Evolutionary conservation across 2,888 invertebrate genomes (phyloP).

Genomic region (Neoaliturus tenellus): DNA sequence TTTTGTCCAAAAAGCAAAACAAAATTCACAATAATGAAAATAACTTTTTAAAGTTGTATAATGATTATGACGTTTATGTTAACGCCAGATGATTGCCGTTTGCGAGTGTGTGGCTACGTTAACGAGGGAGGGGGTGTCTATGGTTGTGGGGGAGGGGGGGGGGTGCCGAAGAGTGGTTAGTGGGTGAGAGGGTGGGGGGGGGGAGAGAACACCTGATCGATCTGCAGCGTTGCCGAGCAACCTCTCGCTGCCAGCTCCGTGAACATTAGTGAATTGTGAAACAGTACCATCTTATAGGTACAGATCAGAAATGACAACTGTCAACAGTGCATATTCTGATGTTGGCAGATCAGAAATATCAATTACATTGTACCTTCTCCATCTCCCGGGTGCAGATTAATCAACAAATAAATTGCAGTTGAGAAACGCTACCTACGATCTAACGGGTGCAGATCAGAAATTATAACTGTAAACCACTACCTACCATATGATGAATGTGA

Average conservation of each 20-base stretch:
- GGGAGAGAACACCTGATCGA: conserved; percentile 13
- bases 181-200: conserved; percentile 20
- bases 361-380: no score
- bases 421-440: conserved; percentile 14
- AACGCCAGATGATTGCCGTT: conserved; percentile 1
- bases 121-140: conserved; percentile 20
- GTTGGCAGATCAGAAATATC: no score
- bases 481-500: neutral
- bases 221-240: conserved; percentile 13
- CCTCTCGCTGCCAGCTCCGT: conserved; percentile 9
- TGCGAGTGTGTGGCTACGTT: conserved; percentile 31
- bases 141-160: neutral
- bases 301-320: neutral
- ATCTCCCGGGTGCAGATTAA: no score
- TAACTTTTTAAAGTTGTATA: neutral
- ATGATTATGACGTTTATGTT: neutral
- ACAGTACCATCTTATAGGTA: neutral
- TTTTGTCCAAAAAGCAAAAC: no score
- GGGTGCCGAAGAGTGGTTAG: conserved; percentile 51
- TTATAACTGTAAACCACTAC: neutral
- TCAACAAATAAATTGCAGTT: no score
- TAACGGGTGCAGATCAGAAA: neutral
- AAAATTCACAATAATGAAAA: no score
- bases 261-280: conserved; percentile 31
- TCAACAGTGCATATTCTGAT: no score